Evolutionary conservation across 2,797 vertebrate species (phyloP).

Genomic region (Aphelocoma californica): DNA sequence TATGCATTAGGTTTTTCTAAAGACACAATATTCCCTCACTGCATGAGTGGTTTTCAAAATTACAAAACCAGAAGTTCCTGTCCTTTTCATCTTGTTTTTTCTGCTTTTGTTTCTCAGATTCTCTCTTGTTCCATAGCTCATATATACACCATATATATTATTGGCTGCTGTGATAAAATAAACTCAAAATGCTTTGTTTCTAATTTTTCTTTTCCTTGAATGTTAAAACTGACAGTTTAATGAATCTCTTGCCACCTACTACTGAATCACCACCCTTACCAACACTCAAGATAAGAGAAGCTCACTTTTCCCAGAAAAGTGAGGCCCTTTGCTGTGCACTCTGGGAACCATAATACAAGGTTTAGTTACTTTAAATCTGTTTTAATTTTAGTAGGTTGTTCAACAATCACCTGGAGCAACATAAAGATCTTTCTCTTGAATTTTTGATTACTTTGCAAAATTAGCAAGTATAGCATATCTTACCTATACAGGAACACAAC

Average conservation of each 20-base stretch:
- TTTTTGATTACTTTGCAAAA: background rate
- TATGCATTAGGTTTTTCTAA: constrained; percentile 30
- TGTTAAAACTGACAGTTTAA: constrained; percentile 71
- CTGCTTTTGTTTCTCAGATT: constrained; percentile 25
- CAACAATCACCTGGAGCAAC: background rate
- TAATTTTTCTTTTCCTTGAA: constrained; percentile 50
- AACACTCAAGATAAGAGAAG: constrained; percentile 69
- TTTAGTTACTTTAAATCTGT: background rate
- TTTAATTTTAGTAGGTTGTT: background rate
- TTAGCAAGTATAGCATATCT: background rate
- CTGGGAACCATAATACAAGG: background rate
- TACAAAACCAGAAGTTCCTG: constrained; percentile 14
- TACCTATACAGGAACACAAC: background rate
- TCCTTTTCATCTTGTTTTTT: background rate
- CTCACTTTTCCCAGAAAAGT: constrained; percentile 50
- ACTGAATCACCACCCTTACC: constrained; percentile 64
- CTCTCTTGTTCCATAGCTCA: constrained; percentile 22
- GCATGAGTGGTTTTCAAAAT: constrained; percentile 26
- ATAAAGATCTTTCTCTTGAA: background rate
- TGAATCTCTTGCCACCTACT: constrained; percentile 64
- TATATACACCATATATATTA: constrained; percentile 21
- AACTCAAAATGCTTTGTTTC: constrained; percentile 39
- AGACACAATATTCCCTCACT: background rate
- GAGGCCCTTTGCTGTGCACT: background rate
- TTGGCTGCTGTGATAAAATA: constrained; percentile 50